Conservation (phyloP, 2,113 vertebrate species). For the Cisticola juncidis region DNA sequence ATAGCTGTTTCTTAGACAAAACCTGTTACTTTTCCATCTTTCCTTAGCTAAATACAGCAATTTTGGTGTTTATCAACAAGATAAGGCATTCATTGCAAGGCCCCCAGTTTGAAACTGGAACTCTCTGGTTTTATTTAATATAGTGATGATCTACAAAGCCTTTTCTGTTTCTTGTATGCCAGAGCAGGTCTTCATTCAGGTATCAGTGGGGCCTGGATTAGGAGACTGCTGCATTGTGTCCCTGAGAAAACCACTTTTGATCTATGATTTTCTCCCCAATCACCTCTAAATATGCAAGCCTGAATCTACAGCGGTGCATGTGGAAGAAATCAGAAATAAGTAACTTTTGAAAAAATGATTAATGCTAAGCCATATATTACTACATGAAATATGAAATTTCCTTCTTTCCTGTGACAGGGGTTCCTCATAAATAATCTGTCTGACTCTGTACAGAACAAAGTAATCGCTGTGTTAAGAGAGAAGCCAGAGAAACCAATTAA, state of each 20-base stretch:
- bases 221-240: neutral
- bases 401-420: neutral
- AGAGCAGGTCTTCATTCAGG: neutral
- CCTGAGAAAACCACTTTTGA: neutral
- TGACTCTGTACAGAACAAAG: neutral
- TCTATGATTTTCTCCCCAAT: neutral
- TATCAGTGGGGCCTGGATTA: neutral
- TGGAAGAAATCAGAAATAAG: neutral
- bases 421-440: constrained; percentile 1
- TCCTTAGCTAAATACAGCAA: neutral
- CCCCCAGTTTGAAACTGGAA: neutral
- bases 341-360: neutral
- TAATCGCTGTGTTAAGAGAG: neutral
- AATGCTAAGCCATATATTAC: neutral
- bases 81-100: neutral
- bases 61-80: neutral
- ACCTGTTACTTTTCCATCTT: neutral
- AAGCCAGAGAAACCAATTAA: constrained; percentile 2
- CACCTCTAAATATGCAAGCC: neutral
- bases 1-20: neutral
- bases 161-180: neutral
- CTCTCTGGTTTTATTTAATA: neutral
- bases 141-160: neutral
- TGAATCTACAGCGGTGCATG: neutral
- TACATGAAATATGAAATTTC: constrained; percentile 3